Conservation (phyloP, 2,797 vertebrate genomes). For the Xenopus petersii region DNA sequence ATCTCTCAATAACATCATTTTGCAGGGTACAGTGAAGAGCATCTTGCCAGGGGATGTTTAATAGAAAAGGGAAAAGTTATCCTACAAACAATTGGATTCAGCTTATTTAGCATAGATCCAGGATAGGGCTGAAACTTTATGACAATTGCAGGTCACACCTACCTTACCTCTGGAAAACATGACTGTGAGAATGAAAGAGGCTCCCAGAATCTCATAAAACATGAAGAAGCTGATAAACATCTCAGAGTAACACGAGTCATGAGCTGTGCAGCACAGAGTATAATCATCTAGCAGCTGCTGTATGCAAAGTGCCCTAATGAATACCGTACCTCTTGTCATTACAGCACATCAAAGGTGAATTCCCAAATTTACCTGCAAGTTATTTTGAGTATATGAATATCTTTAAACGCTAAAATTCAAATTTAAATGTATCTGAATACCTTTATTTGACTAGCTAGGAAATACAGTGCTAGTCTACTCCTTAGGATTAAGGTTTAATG, state of each 20-base stretch:
- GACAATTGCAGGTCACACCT: neutral
- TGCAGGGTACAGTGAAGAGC: too few species aligned
- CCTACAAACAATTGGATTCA: neutral
- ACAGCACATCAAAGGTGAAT: too few species aligned
- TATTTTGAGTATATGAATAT: too few species aligned
- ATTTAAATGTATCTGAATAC: too few species aligned
- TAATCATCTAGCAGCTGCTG: constrained; percentile 12
- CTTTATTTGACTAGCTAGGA: too few species aligned
- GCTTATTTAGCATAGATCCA: neutral
- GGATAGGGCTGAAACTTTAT: neutral
- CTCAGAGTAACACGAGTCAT: constrained; percentile 29
- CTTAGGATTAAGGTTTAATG: too few species aligned
- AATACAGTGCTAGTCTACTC: too few species aligned
- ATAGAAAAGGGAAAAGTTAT: neutral
- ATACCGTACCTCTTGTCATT: too few species aligned
- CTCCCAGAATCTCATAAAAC: constrained; percentile 33
- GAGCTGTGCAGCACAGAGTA: neutral
- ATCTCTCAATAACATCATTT: too few species aligned
- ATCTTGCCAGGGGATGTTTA: too few species aligned
- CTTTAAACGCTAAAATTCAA: too few species aligned
- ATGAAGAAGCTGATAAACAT: constrained; percentile 39
- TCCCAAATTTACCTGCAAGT: too few species aligned
- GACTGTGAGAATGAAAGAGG: constrained; percentile 11
- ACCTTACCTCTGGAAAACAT: constrained; percentile 10
- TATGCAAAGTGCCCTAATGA: neutral